Base-by-base conservation (phyloP, 2,888 invertebrate species). In the Dynastes grantii region DNA sequence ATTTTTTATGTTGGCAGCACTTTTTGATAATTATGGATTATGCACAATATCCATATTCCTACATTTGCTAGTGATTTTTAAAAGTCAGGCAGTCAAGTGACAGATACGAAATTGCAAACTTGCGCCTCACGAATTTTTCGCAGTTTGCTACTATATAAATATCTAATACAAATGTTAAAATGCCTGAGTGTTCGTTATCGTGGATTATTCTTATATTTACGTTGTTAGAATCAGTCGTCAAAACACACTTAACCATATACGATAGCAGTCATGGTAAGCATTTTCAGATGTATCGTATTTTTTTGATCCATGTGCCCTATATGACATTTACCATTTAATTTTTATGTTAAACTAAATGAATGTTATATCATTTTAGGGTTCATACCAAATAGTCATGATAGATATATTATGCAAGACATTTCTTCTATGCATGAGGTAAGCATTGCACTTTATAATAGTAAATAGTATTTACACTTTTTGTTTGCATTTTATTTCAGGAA, bases 181-280 rank as follows among this genome's bases (percentile, higher is more conserved):
- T 89, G 89, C 85, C 87, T 85, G 85, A 85, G 84, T 87, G 85
- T 86, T 85, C 86, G 84, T 82, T 92, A 90, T 92, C 92, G 90
- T 91, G 91, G 91, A 92, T 92, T 89, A 90, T 93, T 89, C 91
- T 93, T 90, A 87, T 92, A 88, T 90, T 94, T 89, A 92, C 92
- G 85, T 90, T 94, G 88, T 89, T 94, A 88, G 92, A 93, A 90
- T 90, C 92, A 87, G 91, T 93, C 83, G 90, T 92, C 85, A 92
- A 93, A 89, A 93, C 92, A 83, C 92, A 92, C 89, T 90, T 93
- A 89, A 92, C 94, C 89, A 92, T 92, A 85, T 93, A 93, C 89
- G 94, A 93, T 89, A 93, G 92, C 89, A 93, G 92, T 90, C 93
- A 94, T 91, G 94, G 94, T 94, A 92, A 92, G 89, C 89, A 90